Evolutionary conservation across 2,888 invertebrate genomes (phyloP).

Genomic region (Halictus quadricinctus): DNA sequence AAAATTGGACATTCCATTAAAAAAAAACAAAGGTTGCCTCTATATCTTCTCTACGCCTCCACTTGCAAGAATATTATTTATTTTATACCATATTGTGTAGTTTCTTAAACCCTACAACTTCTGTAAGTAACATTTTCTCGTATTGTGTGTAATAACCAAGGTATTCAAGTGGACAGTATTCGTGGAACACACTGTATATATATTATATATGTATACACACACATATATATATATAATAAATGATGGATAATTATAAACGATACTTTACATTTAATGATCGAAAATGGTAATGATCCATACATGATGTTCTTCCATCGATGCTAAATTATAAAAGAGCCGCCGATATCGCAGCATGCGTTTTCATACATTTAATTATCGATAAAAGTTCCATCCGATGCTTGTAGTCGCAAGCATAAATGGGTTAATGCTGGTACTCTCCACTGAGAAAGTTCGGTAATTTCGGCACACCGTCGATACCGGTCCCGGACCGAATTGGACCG

Average conservation of each 20-base stretch:
- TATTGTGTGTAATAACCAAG: no score
- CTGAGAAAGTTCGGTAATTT: slow-evolving; percentile 62
- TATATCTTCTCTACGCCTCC: no score
- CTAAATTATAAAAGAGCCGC: slow-evolving; percentile 7
- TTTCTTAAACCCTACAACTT: no score
- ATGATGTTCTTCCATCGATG: neutral
- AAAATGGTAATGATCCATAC: neutral
- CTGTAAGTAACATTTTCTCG: no score
- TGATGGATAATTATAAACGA: neutral
- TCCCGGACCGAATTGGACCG: slow-evolving; percentile 60
- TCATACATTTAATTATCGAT: slow-evolving; percentile 27
- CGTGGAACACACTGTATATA: no score
- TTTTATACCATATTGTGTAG: no score
- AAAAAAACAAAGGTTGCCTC: no score
- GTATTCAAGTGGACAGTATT: no score
- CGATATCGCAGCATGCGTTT: slow-evolving; percentile 3
- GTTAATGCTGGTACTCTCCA: slow-evolving; percentile 51
- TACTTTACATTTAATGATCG: neutral
- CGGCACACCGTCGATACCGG: slow-evolving; percentile 53
- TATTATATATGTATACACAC: no score
- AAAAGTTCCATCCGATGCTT: slow-evolving; percentile 18
- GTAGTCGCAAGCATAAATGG: slow-evolving; percentile 36
- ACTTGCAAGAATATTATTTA: no score
- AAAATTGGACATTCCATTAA: no score
- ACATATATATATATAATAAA: neutral